Percentiles rank a stretch among this genome's conserved stretches.
These are phyloP conservation scores for Leucosticte australis DNA, from an alignment of 2,113 vertebrate species.

Conservation along the genomic window DNA sequence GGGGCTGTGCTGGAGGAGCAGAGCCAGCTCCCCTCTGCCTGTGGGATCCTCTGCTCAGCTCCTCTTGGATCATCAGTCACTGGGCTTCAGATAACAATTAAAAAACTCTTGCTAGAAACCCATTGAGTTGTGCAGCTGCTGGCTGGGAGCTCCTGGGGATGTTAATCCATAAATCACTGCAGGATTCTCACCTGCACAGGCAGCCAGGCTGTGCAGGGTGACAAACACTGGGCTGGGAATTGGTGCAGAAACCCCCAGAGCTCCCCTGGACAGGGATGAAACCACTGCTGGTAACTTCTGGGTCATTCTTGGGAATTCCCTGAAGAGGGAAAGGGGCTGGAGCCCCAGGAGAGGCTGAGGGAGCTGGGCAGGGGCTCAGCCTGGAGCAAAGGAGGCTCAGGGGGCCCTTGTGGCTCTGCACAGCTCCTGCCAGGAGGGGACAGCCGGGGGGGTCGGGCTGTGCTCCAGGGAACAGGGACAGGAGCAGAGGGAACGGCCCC, in stretches of 20 bases:
- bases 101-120: neutral
- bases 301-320: neutral
- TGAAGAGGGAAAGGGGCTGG: neutral
- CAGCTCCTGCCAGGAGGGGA: neutral
- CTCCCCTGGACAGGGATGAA: neutral
- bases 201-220: neutral
- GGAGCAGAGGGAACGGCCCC: neutral
- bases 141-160: neutral
- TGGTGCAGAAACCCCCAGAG: rapidly evolving
- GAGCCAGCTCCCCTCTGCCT: neutral
- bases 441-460: neutral
- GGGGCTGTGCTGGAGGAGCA: neutral
- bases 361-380: neutral
- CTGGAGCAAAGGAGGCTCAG: neutral
- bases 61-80: neutral
- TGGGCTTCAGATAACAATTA: neutral
- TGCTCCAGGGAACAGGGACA: neutral
- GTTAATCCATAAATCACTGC: neutral
- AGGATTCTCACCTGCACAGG: rapidly evolving
- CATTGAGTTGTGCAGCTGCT: rapidly evolving
- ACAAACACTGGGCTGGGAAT: too few species aligned
- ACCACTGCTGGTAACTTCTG: rapidly evolving
- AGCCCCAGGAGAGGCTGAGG: neutral
- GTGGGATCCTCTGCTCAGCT: neutral
- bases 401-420: neutral